These are phyloP conservation scores for Bombus confusus DNA, from an alignment of 1,140 invertebrate species.

Conservation along the genomic window DNA sequence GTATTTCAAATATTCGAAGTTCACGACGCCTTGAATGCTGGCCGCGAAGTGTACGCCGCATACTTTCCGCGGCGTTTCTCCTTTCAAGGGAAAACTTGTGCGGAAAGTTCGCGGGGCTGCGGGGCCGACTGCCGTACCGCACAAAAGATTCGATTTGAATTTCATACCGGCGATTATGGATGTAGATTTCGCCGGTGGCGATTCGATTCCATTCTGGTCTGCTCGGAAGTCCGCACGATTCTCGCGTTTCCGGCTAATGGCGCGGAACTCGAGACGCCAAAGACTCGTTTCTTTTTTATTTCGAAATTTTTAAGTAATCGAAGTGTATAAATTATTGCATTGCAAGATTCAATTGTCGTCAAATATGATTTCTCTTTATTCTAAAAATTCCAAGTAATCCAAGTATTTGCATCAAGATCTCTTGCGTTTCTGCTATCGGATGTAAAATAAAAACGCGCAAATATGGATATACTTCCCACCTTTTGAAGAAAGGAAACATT, in stretches of 20 bases:
- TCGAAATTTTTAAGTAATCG: background rate
- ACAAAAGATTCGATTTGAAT: slow-evolving; percentile 44
- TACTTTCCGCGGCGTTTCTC: slow-evolving; percentile 30
- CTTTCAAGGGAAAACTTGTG: slow-evolving; percentile 23
- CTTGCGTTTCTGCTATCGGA: too few species aligned
- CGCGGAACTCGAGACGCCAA: background rate
- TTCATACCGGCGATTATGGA: slow-evolving; percentile 46
- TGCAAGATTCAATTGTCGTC: too few species aligned
- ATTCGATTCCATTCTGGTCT: slow-evolving; percentile 14
- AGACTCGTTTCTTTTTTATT: background rate
- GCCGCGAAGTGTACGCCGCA: slow-evolving; percentile 29
- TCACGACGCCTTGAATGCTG: slow-evolving; percentile 1
- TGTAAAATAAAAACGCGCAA: too few species aligned
- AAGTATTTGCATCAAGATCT: too few species aligned
- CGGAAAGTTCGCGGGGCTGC: slow-evolving; percentile 6
- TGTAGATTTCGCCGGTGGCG: slow-evolving; percentile 18
- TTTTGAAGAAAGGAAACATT: too few species aligned
- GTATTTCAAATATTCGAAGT: slow-evolving; percentile 5
- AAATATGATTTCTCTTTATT: too few species aligned
- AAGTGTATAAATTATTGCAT: background rate
- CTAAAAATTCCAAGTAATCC: too few species aligned
- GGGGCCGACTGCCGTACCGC: background rate
- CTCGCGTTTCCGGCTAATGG: background rate
- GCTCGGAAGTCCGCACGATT: background rate
- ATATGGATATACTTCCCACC: too few species aligned